phyloP scores from a whole-genome alignment of 1,140 invertebrate genomes.

The Tetranychus cinnabarinus region DNA sequence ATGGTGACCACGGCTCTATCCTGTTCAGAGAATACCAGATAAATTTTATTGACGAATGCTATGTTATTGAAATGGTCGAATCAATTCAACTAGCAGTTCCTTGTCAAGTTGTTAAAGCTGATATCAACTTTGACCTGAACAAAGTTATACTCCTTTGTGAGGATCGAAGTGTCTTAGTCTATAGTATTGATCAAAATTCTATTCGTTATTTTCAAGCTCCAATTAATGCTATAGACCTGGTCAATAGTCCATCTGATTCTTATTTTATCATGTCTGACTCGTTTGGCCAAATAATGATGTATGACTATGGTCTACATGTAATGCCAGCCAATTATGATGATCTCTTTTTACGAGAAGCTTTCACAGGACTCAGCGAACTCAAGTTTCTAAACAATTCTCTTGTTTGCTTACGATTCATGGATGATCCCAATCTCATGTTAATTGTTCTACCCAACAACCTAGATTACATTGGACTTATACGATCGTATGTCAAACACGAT shows the following conservation, averaged over 20 bases:
- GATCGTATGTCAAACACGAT: conserved; percentile 9
- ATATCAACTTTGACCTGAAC: conserved; percentile 2
- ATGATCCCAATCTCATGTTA: not conserved
- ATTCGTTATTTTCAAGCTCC: conserved; percentile 5
- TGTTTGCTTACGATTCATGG: not conserved
- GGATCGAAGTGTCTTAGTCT: conserved; percentile 5
- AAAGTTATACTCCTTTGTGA: conserved; percentile 8
- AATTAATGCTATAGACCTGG: conserved; percentile 1
- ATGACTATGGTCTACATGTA: conserved; percentile 6
- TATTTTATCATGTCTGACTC: conserved; percentile 3
- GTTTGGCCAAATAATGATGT: conserved; percentile 4
- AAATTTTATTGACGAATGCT: not conserved
- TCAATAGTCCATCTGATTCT: conserved; percentile 3
- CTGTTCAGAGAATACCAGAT: not conserved
- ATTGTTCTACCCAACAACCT: not conserved
- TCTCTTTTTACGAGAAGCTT: not conserved
- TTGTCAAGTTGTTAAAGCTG: conserved; percentile 2
- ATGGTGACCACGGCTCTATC: not conserved
- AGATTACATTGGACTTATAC: conserved; percentile 4
- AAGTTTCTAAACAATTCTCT: not conserved
- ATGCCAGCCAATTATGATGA: conserved; percentile 6
- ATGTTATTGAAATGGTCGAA: not conserved
- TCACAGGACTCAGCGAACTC: not conserved
- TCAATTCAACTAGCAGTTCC: not conserved
- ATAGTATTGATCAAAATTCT: conserved; percentile 4